Evolutionary conservation across 2,113 vertebrate genomes (phyloP).

Genomic region (Mustela nigripes): DNA sequence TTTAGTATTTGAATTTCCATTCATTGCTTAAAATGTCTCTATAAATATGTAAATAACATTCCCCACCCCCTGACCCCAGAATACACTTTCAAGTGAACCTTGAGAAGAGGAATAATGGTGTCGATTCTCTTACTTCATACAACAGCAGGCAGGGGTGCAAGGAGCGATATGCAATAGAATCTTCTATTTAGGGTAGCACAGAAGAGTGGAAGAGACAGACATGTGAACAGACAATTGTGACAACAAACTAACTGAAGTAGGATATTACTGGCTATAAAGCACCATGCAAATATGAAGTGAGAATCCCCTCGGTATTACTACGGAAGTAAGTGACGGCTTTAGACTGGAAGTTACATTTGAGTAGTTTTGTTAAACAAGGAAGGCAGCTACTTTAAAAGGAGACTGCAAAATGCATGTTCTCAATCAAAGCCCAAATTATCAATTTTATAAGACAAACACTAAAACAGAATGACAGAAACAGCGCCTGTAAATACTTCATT

Average conservation of each 20-base stretch:
- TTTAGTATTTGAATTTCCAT: neutral
- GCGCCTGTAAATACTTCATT: neutral
- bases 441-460: neutral
- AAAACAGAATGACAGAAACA: neutral
- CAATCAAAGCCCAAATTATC: neutral
- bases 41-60: neutral
- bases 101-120: neutral
- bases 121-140: neutral
- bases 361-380: neutral
- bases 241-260: neutral
- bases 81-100: neutral
- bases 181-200: neutral
- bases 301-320: neutral
- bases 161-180: neutral
- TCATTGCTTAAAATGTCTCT: neutral
- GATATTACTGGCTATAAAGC: neutral
- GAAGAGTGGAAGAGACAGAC: neutral
- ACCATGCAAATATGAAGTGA: neutral
- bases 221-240: neutral
- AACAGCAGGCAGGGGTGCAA: neutral
- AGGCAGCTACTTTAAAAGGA: neutral
- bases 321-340: neutral
- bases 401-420: neutral
- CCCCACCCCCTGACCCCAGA: neutral
- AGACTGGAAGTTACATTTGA: neutral